Base-by-base conservation (phyloP, 2,888 invertebrate genomes). In the Sipha maydis region DNA sequence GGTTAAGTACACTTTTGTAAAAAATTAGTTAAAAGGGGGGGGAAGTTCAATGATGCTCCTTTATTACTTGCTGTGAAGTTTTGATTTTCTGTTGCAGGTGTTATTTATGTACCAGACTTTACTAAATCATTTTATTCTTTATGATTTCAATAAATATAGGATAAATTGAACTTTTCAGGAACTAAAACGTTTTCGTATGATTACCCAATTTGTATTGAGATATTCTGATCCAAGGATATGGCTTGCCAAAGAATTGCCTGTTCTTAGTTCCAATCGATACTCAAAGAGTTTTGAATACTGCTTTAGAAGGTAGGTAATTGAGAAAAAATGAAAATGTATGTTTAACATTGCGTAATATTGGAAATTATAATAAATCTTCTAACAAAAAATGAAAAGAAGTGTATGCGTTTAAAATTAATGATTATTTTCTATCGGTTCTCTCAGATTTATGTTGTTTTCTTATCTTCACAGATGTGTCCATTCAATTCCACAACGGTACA, bases 211-310 rank as follows among this genome's bases (percentile, higher is more conserved):
- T 82, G 19, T 82, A 31, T 3, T 82, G 0, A 48, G 11, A 48
- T 82, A 48, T 48, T 82, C 71, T 3, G 69, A 82, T 82, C 14
- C 69, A 14, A 71, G 82, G 82, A 28, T 48, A 14, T 82, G 82
- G 82, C 11, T 2, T 31, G 5, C 31, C 31, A 28, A 69, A 31
- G 28, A 69, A 31, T 28, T 25, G 9, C 1, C 21, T 5, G 19
- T 7, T 71, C 17, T 2, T 48, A 31, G 31, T 82, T 14, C 69
- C 31, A 19, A 0, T 0, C 14, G 14, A 48, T 82, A 25, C 3
- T 71, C 48, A 5, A 71, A 69, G 0, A 48, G 25, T 69, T 82
- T 71, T 71, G 0, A 7, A 28, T 31, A 31, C 14, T 82, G 71
- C 48, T 82, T 25, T 38, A 25, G 19, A 21, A 82, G 82, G 82